Conservation (phyloP, 1,140 invertebrate species). For the Acromyrmex heyeri region DNA sequence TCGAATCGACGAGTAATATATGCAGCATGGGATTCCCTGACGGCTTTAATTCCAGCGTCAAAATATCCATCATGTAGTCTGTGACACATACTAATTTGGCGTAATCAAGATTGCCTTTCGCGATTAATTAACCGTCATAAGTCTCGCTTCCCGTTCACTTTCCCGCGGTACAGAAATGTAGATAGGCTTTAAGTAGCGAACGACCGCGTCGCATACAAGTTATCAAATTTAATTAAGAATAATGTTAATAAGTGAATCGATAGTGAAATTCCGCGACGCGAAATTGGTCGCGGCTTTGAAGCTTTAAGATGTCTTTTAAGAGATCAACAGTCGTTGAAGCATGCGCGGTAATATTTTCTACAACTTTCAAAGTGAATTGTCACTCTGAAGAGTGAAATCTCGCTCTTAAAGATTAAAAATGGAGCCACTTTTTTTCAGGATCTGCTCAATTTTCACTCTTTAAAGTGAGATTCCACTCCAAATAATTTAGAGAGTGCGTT, state of each 20-base stretch:
- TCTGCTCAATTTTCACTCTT: too few species aligned
- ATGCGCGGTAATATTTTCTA: too few species aligned
- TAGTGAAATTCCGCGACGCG: background rate
- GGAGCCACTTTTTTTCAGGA: too few species aligned
- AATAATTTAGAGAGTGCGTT: too few species aligned
- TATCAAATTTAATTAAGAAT: slow-evolving; percentile 36
- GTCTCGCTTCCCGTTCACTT: slow-evolving; percentile 39
- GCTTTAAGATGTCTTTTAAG: background rate
- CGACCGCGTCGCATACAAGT: too few species aligned
- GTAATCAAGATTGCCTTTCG: slow-evolving; percentile 39
- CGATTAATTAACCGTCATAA: slow-evolving; percentile 42
- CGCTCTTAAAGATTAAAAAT: too few species aligned
- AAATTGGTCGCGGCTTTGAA: background rate
- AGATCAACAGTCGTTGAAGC: too few species aligned
- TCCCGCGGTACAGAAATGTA: background rate
- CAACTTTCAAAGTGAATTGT: too few species aligned
- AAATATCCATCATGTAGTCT: slow-evolving; percentile 39
- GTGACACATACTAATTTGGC: slow-evolving; percentile 53
- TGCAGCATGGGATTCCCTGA: slow-evolving; percentile 35
- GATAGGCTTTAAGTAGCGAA: background rate
- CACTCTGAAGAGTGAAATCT: too few species aligned
- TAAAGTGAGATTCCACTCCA: too few species aligned
- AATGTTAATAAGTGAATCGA: slow-evolving; percentile 3
- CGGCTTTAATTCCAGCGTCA: slow-evolving; percentile 50
- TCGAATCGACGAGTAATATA: slow-evolving; percentile 24